Base-by-base conservation (phyloP, 1,140 invertebrate species). In the Drosophila santomea region DNA sequence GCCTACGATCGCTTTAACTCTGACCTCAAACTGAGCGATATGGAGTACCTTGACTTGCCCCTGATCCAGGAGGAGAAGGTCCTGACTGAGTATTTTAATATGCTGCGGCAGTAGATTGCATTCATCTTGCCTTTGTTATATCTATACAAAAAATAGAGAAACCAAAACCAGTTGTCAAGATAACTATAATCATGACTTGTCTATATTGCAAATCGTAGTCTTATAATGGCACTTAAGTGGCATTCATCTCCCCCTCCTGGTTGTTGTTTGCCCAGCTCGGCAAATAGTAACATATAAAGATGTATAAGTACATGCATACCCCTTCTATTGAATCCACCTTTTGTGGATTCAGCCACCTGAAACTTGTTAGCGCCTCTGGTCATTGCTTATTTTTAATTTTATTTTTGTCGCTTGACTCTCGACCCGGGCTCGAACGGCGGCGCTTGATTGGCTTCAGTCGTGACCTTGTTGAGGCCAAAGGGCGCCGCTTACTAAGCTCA, bases 31-130 rank as follows among this genome's bases (percentile, higher is more conserved):
- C 92, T 91, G 20, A 94, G 94, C 10, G 95, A 95, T 47, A 94
- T 95, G 75, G 95, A 95, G 64, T 94, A 95, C 81, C 86, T 95
- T 38, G 94, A 95, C 88, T 89, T 95, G 14, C 93, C 93, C 2
- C 91, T 95, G 11, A 72, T 91, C 3, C 93, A 94, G 57, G 95
- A 95, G 88, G 94, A 95, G 83, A 91, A 94, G 39, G 94, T 95
- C 66, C 93, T 95, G 2, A 92, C 90, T 5, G 93, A 95, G 82
- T 95, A 95, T 90, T 93, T 94, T 78, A 93, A 93, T 1, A 83
- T 95, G 32, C 91, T 95, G 17, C 93, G 93, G 75, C 84, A 85
- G 61, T 90, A 15, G 74, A 7, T 36, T 59, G 10, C 8, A n/a
- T 10, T 28, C 0, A 2, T 8, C 14, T 20, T 14, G 14, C 11